Evolutionary conservation across 1,140 invertebrate genomes (phyloP).

Genomic region (Harlomillsia oculata): DNA sequence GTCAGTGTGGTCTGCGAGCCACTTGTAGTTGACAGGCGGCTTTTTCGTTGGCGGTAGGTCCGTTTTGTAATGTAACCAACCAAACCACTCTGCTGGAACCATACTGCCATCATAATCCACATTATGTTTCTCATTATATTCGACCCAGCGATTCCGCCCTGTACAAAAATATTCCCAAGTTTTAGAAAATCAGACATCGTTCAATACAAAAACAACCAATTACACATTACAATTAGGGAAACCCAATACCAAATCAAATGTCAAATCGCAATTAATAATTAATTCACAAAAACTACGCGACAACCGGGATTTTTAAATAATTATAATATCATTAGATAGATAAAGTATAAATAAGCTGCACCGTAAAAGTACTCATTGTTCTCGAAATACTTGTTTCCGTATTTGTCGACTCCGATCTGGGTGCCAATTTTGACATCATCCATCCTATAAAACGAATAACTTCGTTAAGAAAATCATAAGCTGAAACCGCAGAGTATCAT

Average conservation of each 20-base stretch:
- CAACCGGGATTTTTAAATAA: background rate
- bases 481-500: background rate
- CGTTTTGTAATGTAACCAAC: constrained; percentile 76
- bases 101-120: constrained; percentile 90
- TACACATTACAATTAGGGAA: too few relatives aligned
- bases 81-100: constrained; percentile 82
- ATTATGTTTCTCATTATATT: constrained; percentile 62
- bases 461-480: background rate
- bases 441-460: constrained; percentile 49
- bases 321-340: background rate
- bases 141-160: constrained; percentile 87
- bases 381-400: constrained; percentile 94
- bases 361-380: constrained; percentile 81
- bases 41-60: constrained; percentile 56
- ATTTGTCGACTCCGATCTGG: constrained; percentile 85
- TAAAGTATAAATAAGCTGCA: constrained; percentile 37
- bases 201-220: too few relatives aligned
- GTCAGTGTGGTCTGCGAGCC: constrained; percentile 72
- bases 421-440: constrained; percentile 79
- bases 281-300: background rate
- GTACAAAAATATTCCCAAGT: too few relatives aligned
- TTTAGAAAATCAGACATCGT: too few relatives aligned
- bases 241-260: too few relatives aligned
- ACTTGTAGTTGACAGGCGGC: constrained; percentile 44
- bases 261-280: too few relatives aligned